These are phyloP conservation scores for Chiridota heheva DNA, from an alignment of 35 echinoderm and acorn worm genomes.

Conservation along the genomic window DNA sequence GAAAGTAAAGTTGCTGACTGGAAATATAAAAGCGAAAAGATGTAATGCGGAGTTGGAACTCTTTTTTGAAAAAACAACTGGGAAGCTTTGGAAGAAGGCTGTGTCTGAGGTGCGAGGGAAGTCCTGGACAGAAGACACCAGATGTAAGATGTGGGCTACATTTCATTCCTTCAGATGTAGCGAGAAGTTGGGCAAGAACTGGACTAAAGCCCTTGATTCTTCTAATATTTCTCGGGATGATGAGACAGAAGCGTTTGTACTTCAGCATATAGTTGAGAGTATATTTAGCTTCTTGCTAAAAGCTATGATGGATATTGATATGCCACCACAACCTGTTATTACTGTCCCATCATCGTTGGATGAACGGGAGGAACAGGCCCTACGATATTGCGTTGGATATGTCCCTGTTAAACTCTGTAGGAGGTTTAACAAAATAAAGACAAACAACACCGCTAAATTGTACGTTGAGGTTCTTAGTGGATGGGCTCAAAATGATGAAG, in stretches of 20 bases:
- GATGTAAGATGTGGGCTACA: conserved; percentile 1
- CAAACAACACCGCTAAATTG: neutral
- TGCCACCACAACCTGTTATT: neutral
- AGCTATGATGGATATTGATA: neutral
- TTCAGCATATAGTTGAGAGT: conserved; percentile 1
- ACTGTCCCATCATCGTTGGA: neutral
- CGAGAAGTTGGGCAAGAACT: neutral
- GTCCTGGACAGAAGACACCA: neutral
- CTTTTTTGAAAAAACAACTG: neutral
- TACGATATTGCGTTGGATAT: conserved; percentile 5
- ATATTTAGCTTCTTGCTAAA: neutral
- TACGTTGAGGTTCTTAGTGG: neutral
- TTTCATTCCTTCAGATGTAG: neutral
- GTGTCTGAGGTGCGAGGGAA: neutral
- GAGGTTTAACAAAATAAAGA: neutral
- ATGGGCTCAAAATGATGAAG: neutral
- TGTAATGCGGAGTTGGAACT: neutral
- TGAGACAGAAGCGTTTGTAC: neutral
- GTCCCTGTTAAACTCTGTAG: neutral
- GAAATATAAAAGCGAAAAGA: neutral
- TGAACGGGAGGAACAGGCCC: neutral
- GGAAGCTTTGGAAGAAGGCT: conserved; percentile 8
- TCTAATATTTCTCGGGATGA: neutral
- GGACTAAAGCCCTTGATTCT: neutral
- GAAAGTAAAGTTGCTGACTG: neutral